phyloP scores from a whole-genome alignment of 2,797 vertebrate genomes.

The Thunnus albacares region DNA sequence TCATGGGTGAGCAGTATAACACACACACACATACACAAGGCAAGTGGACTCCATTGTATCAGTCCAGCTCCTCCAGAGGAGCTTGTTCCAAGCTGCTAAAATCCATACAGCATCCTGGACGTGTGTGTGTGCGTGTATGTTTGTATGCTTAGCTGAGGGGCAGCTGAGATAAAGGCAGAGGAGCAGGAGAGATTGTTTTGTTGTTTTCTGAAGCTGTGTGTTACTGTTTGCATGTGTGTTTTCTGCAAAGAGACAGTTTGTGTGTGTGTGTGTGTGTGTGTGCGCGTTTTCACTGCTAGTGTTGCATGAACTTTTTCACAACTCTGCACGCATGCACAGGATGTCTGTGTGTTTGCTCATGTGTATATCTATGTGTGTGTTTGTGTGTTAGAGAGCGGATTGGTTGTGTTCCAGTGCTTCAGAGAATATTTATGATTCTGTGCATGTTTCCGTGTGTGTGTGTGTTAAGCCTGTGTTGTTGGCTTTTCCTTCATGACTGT shows the following conservation, averaged over 20 bases:
- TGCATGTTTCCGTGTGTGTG: conserved; percentile 1
- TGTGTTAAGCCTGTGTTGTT: conserved; percentile 34
- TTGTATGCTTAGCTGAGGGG: conserved; percentile 39
- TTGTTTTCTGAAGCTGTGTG: conserved; percentile 18
- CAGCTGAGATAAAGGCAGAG: conserved; percentile 49
- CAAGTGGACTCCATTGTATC: conserved; percentile 44
- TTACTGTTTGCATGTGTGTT: conserved; percentile 25
- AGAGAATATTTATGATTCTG: conserved; percentile 46
- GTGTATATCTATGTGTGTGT: not conserved
- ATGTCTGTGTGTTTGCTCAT: not conserved
- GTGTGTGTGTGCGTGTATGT: conserved; percentile 10
- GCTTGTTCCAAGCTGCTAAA: conserved; percentile 57
- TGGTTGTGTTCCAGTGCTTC: conserved; percentile 27
- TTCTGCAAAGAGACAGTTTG: conserved; percentile 11
- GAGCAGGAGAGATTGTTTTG: conserved; percentile 36
- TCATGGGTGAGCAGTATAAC: conserved; percentile 3
- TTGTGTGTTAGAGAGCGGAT: not conserved
- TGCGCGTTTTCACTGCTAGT: not conserved
- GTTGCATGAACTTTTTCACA: conserved; percentile 32
- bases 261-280: conserved; percentile 10
- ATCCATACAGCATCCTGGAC: conserved; percentile 49
- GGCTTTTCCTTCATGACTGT: conserved; percentile 13
- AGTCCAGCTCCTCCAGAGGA: conserved; percentile 51
- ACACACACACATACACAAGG: conserved; percentile 12
- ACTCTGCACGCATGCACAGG: conserved; percentile 9